Evolutionary conservation across 2,888 invertebrate genomes (phyloP), one percentile per base, ranked within the genome.

Genomic region (Lordiphosa andalusiaca): DNA sequence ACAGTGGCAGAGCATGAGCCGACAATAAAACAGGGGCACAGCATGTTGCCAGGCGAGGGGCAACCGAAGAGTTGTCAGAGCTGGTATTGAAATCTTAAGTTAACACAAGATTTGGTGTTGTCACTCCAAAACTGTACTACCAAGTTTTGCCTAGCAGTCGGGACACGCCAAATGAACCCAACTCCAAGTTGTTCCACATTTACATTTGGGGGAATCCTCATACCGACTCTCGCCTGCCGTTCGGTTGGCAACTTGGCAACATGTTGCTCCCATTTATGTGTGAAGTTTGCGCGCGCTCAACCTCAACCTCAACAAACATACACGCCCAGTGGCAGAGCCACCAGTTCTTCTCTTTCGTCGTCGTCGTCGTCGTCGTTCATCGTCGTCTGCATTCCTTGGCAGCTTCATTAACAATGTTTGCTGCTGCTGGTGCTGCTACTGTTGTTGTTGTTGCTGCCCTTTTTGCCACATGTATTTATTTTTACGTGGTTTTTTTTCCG

Each of bases 181-280:
- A 30, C 3, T 30, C 10, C 2, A 30, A 10, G 30, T 10, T 9
- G 30, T 10, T 30, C 0, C 9, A 0, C 30, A 30, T 30, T 30
- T 10, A 10, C 10, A 30, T 9, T 25, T 25, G 7, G 7, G 6
- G 7, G 7, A 30, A 30, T 30, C 9, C 30, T 10, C 9, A 0
- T 10, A 4, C 30, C 30, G 10, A 30, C 30, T 30, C 30, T 30
- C 30, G 30, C 12, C 39, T 4, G n/a, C 37, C 9, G 33, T n/a
- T 13, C 3, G 23, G 12, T 9, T 38, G 16, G n/a, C 10, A 46
- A 56, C 41, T 61, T 58, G 65, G 78, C 82, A 81, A 76, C 76
- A 76, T 82, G 76, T 77, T 76, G 76, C 83, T 77, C 83, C 83
- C 83, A 82, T 77, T 77, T 77, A 77, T 82, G 77, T 82, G 83